phyloP scores from a whole-genome alignment of 1,140 invertebrate species.

The Melanaphis sacchari region DNA sequence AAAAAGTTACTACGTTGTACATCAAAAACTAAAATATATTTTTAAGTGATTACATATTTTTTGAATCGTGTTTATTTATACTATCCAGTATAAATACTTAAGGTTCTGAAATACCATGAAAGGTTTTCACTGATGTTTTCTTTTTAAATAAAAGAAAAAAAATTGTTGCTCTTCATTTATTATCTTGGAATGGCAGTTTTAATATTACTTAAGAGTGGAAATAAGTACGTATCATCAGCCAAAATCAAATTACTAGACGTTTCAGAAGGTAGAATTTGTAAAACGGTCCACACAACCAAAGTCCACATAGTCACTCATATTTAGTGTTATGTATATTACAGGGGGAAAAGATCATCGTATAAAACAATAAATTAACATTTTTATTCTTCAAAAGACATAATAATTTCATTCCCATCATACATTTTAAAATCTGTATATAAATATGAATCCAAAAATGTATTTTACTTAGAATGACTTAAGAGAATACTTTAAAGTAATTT shows the following conservation, averaged over 20 bases:
- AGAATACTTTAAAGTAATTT: not conserved
- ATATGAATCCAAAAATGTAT: not conserved
- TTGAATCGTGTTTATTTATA: not conserved
- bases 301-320: not conserved
- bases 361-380: not conserved
- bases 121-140: not conserved
- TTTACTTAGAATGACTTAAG: not conserved
- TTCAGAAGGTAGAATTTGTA: not conserved
- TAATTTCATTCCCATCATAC: not conserved
- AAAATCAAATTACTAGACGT: not conserved
- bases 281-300: not conserved
- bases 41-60: conserved; percentile 9
- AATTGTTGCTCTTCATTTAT: not conserved
- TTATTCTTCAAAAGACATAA: not conserved
- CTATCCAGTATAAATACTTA: not conserved
- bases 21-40: conserved; percentile 6
- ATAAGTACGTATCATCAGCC: not conserved
- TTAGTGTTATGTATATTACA: not conserved
- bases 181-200: not conserved
- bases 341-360: not conserved
- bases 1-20: not conserved
- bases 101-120: not conserved
- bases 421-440: not conserved
- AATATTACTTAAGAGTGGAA: not conserved
- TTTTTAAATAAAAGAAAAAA: not conserved